Evolutionary conservation across 2,797 vertebrate species (phyloP), one percentile per base, ranked within the genome.

Genomic region (Microctenopoma steveboyesi): DNA sequence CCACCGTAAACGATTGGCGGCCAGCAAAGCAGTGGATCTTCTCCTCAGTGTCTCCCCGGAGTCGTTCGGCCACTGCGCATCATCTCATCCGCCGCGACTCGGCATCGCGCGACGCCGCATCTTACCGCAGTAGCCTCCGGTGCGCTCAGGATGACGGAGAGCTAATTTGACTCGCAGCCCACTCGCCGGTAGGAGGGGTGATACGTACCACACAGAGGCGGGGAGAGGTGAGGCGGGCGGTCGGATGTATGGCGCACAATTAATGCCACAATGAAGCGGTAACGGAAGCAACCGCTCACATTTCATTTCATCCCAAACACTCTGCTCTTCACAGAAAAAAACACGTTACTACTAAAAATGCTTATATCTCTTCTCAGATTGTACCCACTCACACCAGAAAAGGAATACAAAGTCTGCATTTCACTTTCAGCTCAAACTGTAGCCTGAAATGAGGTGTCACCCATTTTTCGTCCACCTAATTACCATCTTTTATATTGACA

Each of bases 51-150:
- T 40, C 43, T 54, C 61, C 42, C n/a, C 25, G 0, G 4, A 6
- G 27, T 64, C 79, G 65, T 5, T 69, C 71, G 75, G 72, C 81
- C 81, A 58, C 13, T 84, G 86, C 84, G 88, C 84, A 84, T 82
- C 87, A 39, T 51, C 64, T 46, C 43, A 46, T 14, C 40, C 74
- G 3, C 55, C 67, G 69, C 69, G 59, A 62, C 51, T 76, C 52
- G 55, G 63, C 76, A 33, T 66, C 72, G 82, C 64, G 73, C 82
- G 68, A 51, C 84, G 81, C 76, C 86, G 89, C 89, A 89, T 92
- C 88, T 59, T 91, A 90, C 91, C 88, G 92, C 92, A 93, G 90
- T 89, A 75, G 84, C 60, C 76, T 87, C 83, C 82, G 80, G 79
- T 75, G 75, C 76, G 70, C 65, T 74, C 83, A 68, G 68, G 81